Percentiles rank a stretch among this genome's conserved stretches.
phyloP scores from a whole-genome alignment of 1,140 invertebrate species.

The Sarcophaga bullata region DNA sequence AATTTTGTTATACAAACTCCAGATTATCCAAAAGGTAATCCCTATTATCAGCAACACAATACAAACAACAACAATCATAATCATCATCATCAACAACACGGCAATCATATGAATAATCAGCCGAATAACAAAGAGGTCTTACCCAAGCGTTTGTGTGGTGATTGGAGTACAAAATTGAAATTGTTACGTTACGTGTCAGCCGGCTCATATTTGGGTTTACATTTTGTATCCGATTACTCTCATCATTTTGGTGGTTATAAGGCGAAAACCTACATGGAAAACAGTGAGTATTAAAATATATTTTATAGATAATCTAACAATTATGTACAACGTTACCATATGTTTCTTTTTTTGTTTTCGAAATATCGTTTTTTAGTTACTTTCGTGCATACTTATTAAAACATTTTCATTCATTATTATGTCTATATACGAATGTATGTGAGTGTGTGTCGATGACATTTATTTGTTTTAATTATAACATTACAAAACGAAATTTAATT shows the following conservation, averaged over 20 bases:
- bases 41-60: slow-evolving; percentile 32
- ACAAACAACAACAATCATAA: neutral
- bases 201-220: slow-evolving; percentile 69
- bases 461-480: neutral
- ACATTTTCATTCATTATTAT: slow-evolving; percentile 5
- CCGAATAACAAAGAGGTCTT: slow-evolving; percentile 45
- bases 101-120: slow-evolving; percentile 26
- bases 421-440: neutral
- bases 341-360: neutral
- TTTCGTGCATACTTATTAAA: neutral
- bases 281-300: slow-evolving; percentile 69
- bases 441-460: neutral
- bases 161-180: slow-evolving; percentile 79
- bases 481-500: too few species aligned
- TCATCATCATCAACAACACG: slow-evolving; percentile 40
- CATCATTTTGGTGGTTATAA: slow-evolving; percentile 77
- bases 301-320: too few species aligned
- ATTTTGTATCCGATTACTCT: slow-evolving; percentile 78
- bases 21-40: slow-evolving; percentile 56
- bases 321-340: neutral
- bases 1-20: slow-evolving; percentile 61
- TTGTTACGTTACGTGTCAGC: slow-evolving; percentile 73
- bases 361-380: neutral
- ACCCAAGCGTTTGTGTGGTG: slow-evolving; percentile 73
- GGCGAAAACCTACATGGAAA: slow-evolving; percentile 73